Percentiles rank a stretch among this genome's conserved stretches.
Evolutionary conservation across 2,888 invertebrate genomes (phyloP).

Genomic region (Patella caerulea): DNA sequence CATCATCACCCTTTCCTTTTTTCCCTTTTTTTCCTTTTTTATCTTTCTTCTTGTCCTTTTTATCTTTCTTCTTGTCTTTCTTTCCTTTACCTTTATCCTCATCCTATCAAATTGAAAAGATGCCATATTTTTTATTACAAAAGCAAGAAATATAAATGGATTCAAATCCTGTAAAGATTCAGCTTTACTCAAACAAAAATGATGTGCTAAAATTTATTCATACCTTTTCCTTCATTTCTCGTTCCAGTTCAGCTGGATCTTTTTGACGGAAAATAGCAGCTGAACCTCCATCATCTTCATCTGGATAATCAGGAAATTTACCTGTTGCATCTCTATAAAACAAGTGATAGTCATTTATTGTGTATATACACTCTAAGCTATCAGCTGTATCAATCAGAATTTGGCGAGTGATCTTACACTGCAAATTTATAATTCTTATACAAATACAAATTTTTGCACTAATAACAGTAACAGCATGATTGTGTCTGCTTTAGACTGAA

Average conservation of each 20-base stretch:
- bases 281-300: conserved; percentile 92
- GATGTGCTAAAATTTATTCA: not conserved
- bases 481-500: no score
- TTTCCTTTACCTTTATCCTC: conserved; percentile 61
- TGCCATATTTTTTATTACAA: no score
- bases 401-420: no score
- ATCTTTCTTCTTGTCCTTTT: conserved; percentile 76
- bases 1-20: not conserved
- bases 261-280: conserved; percentile 80
- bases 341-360: not conserved
- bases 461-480: no score
- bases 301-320: conserved; percentile 89
- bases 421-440: no score
- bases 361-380: no score
- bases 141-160: no score
- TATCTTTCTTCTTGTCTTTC: conserved; percentile 60
- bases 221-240: conserved; percentile 69
- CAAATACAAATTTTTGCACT: no score
- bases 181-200: no score
- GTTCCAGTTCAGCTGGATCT: conserved; percentile 69
- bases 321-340: conserved; percentile 70
- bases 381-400: no score
- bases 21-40: conserved; percentile 71
- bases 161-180: no score
- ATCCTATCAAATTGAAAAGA: conserved; percentile 41